Evolutionary conservation across 2,113 vertebrate species (phyloP).

Genomic region (Etheostoma cragini): DNA sequence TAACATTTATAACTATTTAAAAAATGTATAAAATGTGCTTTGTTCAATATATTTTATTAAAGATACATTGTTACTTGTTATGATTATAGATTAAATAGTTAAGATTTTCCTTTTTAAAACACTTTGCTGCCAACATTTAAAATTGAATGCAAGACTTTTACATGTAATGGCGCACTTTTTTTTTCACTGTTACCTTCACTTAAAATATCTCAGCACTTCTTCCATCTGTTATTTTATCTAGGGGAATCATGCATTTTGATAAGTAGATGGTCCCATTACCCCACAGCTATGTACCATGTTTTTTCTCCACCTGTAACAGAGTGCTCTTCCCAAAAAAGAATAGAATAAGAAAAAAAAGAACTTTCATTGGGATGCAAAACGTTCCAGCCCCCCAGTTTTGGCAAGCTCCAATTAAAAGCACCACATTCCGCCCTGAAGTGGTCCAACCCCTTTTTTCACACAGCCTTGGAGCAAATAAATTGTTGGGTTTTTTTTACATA

Average conservation of each 20-base stretch:
- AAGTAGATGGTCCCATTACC: background rate
- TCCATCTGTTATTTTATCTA: background rate
- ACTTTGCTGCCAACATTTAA: background rate
- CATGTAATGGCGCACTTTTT: background rate
- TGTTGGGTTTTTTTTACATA: background rate
- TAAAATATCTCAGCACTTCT: too few relatives aligned
- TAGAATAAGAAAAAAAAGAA: too few relatives aligned
- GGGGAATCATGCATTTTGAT: background rate
- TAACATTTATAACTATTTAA: too few relatives aligned
- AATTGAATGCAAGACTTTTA: background rate
- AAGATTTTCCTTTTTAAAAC: background rate
- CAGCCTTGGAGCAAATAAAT: slow-evolving; percentile 28
- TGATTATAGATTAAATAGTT: too few relatives aligned
- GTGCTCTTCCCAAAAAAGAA: background rate
- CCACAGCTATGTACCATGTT: background rate
- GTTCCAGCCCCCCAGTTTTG: slow-evolving; percentile 8
- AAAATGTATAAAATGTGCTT: too few relatives aligned
- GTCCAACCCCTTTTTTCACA: slow-evolving; percentile 49
- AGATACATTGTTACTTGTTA: too few relatives aligned
- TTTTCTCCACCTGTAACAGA: background rate
- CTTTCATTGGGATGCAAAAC: slow-evolving; percentile 60
- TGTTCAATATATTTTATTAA: background rate
- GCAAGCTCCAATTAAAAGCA: slow-evolving; percentile 19
- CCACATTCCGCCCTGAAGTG: slow-evolving; percentile 24
- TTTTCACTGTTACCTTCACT: background rate